Evolutionary conservation across 1,140 invertebrate species (phyloP).

Genomic region (Pissodes strobi): DNA sequence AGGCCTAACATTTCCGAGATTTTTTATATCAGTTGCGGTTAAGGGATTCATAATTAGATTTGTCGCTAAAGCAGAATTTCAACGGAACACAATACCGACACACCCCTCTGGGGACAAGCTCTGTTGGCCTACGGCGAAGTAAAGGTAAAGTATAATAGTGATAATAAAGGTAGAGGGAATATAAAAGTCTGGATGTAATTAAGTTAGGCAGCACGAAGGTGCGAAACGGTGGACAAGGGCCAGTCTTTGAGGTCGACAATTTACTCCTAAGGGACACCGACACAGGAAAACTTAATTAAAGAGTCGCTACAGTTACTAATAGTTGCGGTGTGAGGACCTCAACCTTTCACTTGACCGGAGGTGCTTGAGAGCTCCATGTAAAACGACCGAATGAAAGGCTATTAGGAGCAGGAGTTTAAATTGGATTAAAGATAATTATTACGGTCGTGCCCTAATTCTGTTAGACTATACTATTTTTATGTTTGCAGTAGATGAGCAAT

Average conservation of each 20-base stretch:
- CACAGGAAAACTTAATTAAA: constrained; percentile 47
- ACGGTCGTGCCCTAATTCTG: no score
- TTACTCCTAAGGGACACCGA: constrained; percentile 35
- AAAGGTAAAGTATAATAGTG: constrained; percentile 47
- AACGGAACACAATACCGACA: neutral
- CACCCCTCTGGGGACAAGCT: neutral
- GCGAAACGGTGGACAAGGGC: constrained; percentile 42
- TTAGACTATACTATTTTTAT: no score
- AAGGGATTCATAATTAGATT: no score
- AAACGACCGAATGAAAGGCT: neutral
- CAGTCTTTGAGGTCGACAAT: constrained; percentile 47
- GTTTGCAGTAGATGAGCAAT: no score
- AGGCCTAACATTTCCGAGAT: no score
- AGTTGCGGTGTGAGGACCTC: constrained; percentile 43
- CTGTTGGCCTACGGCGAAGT: constrained; percentile 16
- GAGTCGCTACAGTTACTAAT: constrained; percentile 52
- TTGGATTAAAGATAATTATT: constrained; percentile 5
- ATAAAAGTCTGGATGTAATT: constrained; percentile 43
- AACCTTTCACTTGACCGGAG: constrained; percentile 35
- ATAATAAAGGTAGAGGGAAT: constrained; percentile 46
- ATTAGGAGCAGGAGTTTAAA: constrained; percentile 10
- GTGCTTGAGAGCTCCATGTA: constrained; percentile 19
- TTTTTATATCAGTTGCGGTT: no score
- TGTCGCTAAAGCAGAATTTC: no score
- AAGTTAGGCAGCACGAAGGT: constrained; percentile 42